Conservation (phyloP, 1,140 invertebrate species). For the Solenopsis fugax region DNA sequence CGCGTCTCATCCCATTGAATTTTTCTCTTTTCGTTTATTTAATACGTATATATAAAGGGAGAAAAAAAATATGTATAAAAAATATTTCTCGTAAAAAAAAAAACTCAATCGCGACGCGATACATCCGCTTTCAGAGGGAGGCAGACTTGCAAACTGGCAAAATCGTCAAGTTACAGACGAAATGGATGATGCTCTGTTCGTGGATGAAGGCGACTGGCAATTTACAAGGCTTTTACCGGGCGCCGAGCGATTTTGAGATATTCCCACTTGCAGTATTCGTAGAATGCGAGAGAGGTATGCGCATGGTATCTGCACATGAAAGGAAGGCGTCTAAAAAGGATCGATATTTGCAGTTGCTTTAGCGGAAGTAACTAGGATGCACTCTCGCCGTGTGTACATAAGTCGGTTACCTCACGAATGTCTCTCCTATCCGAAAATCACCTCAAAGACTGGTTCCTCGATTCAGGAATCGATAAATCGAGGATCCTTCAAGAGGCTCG, state of each 20-base stretch:
- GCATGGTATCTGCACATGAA: slow-evolving; percentile 51
- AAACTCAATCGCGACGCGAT: neutral
- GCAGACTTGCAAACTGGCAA: slow-evolving; percentile 5
- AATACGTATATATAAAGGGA: neutral
- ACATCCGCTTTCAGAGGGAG: neutral
- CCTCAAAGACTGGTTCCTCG: too few species aligned
- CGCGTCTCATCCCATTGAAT: neutral
- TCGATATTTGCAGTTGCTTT: slow-evolving; percentile 61
- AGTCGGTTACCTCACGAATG: neutral
- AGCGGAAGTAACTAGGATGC: slow-evolving; percentile 53
- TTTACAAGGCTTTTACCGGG: slow-evolving; percentile 53
- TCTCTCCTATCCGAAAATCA: slow-evolving; percentile 28
- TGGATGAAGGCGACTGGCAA: slow-evolving; percentile 33
- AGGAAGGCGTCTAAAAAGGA: slow-evolving; percentile 53
- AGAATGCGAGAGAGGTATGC: slow-evolving; percentile 44
- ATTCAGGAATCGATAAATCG: slow-evolving; percentile 7
- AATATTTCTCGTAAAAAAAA: neutral
- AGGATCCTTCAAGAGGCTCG: neutral
- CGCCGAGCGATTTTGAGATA: slow-evolving; percentile 45
- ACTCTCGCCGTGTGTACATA: slow-evolving; percentile 23
- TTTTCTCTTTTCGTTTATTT: neutral
- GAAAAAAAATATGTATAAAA: neutral
- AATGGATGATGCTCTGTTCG: slow-evolving; percentile 7
- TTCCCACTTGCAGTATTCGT: slow-evolving; percentile 25
- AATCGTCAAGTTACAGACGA: slow-evolving; percentile 32